These are phyloP conservation scores for Alcedo atthis DNA, from an alignment of 2,797 vertebrate genomes.

Conservation along the genomic window DNA sequence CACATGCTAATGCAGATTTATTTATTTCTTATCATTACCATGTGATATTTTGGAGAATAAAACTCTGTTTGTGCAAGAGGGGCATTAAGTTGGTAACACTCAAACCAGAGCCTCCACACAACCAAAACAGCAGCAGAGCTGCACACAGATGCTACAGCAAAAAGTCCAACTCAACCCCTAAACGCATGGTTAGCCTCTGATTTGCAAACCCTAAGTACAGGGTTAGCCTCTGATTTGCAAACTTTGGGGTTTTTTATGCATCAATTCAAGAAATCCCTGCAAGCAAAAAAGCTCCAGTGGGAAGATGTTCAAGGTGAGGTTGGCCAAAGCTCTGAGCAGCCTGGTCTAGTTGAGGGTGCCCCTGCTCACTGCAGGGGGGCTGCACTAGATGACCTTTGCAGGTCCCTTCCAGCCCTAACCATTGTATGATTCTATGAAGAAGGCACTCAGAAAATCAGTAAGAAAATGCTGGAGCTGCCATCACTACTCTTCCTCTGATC, in stretches of 20 bases:
- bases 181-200: not conserved
- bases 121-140: not conserved
- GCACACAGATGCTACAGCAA: not conserved
- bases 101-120: not conserved
- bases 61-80: not conserved
- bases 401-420: too few relatives aligned
- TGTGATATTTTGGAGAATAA: not conserved
- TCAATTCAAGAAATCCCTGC: fast-evolving
- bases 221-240: not conserved
- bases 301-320: not conserved
- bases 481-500: not conserved
- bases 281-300: not conserved
- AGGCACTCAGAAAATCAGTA: not conserved
- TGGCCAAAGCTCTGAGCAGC: too few relatives aligned
- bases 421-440: not conserved
- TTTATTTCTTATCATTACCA: not conserved
- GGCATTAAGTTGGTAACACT: not conserved
- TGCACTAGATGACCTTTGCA: too few relatives aligned
- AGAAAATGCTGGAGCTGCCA: not conserved
- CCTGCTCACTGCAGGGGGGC: too few relatives aligned
- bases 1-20: not conserved
- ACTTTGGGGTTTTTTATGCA: not conserved
- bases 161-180: not conserved
- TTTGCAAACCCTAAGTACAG: not conserved
- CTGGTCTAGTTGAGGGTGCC: too few relatives aligned